Evolutionary conservation across 1,140 invertebrate species (phyloP), one percentile per base, ranked within the genome.

Genomic region (Euwallacea similis): DNA sequence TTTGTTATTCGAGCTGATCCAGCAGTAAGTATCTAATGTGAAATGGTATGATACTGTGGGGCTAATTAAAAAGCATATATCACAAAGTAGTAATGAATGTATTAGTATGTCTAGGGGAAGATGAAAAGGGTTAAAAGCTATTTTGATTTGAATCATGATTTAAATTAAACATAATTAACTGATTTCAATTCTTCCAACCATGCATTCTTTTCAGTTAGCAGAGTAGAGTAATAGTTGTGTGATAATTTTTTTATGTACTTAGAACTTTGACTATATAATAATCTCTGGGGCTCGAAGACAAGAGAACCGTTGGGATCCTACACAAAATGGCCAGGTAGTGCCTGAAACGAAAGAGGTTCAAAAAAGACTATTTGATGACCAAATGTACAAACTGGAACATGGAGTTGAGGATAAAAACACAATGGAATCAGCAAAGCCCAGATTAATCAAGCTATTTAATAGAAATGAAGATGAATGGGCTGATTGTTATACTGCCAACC

Each of bases 1-100:
- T 97, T 98, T 87, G 94, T 97, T 83, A 99, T 99, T 60, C 95
- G 98, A 85, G 99, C 98, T 43, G 98, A 99, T 88, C 98, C 98
- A 71, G 93, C 88, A 60, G 94, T 96, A 88, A 87, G 85, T 50
- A 13, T 50, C 4, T 1, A 33, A 33, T 33, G 21, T 33, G 21
- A 4, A 2, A 33, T 85, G 13, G 8, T 64, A 42, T 46, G 13
- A 33, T 6, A 7, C n/a, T 55, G 21, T 4, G 1, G 4, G 21
- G 1, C 4, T 33, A 33, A 33, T 33, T 33, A 4, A 33, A 33
- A 33, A 33, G 21, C 21, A 33, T 4, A 33, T 33, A 33, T 33
- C 21, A 33, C 21, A 33, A 4, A 33, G 21, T 33, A 33, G 4
- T 33, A 33, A 2, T 33, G 21, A 1, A 33, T 33, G 21, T 1